Conservation (phyloP, 1,140 invertebrate species). For the Drosophila pseudoobscura region DNA sequence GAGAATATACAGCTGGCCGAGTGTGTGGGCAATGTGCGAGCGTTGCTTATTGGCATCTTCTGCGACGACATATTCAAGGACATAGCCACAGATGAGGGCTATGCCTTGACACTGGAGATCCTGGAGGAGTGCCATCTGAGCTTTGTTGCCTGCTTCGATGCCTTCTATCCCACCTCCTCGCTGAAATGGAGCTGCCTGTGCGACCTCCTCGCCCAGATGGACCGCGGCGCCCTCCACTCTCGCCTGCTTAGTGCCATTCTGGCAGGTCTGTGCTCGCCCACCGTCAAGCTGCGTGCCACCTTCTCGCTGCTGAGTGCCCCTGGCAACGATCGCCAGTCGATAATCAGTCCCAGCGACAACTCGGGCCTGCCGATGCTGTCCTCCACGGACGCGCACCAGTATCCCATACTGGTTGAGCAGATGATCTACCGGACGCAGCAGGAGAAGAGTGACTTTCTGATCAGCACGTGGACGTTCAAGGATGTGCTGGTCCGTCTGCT, state of each 20-base stretch:
- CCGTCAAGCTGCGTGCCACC: slow-evolving; percentile 90
- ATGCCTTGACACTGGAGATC: slow-evolving; percentile 88
- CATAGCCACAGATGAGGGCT: slow-evolving; percentile 81
- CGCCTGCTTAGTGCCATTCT: slow-evolving; percentile 91
- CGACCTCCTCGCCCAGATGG: slow-evolving; percentile 91
- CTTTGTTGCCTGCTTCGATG: slow-evolving; percentile 96
- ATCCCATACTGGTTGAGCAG: slow-evolving; percentile 92
- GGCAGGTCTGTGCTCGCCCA: slow-evolving; percentile 91
- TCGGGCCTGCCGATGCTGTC: slow-evolving; percentile 88
- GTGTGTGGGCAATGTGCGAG: slow-evolving; percentile 93
- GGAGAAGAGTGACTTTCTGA: slow-evolving; percentile 84
- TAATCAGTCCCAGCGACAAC: slow-evolving; percentile 88
- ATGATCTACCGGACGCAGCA: slow-evolving; percentile 90
- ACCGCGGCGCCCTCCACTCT: slow-evolving; percentile 85
- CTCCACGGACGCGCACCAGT: slow-evolving; percentile 88
- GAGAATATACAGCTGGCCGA: slow-evolving; percentile 92
- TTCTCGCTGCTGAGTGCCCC: slow-evolving; percentile 87
- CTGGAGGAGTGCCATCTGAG: slow-evolving; percentile 95
- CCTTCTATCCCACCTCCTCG: slow-evolving; percentile 96
- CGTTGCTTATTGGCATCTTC: slow-evolving; percentile 92
- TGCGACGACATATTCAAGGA: slow-evolving; percentile 88
- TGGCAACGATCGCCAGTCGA: slow-evolving; percentile 84
- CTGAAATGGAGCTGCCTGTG: slow-evolving; percentile 97
- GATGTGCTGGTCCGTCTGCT: slow-evolving; percentile 93
- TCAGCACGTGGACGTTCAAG: slow-evolving; percentile 89